These are phyloP conservation scores for Oithona nana DNA, from an alignment of 2,888 invertebrate genomes.

Conservation along the genomic window DNA sequence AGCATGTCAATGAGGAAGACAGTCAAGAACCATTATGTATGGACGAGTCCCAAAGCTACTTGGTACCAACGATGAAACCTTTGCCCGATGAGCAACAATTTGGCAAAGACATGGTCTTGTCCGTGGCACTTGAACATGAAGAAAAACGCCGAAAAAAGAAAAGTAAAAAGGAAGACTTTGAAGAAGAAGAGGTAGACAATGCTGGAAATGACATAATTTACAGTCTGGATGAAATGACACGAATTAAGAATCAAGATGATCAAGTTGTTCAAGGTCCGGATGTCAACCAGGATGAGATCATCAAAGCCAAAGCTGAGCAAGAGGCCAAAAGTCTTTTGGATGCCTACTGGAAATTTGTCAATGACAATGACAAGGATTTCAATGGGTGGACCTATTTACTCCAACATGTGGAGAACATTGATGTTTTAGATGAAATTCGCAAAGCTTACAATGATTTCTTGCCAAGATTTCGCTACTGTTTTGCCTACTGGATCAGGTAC, in stretches of 20 bases:
- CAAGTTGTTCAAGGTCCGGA: slow-evolving; percentile 5
- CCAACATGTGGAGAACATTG: slow-evolving; percentile 19
- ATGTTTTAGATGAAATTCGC: slow-evolving; percentile 23
- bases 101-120: slow-evolving; percentile 5
- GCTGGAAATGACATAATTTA: slow-evolving; percentile 1
- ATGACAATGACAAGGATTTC: slow-evolving; percentile 24
- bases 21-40: background rate
- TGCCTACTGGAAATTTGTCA: slow-evolving; percentile 24
- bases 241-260: slow-evolving; percentile 13
- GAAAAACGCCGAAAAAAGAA: background rate
- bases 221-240: slow-evolving; percentile 17
- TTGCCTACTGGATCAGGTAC: slow-evolving; percentile 25
- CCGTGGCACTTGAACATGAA: slow-evolving; percentile 11
- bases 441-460: slow-evolving; percentile 24
- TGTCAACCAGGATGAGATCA: slow-evolving; percentile 6
- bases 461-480: slow-evolving; percentile 25
- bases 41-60: background rate
- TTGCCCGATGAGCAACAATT: background rate
- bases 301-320: slow-evolving; percentile 12
- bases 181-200: slow-evolving; percentile 7
- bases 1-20: background rate
- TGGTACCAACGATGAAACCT: background rate
- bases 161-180: background rate
- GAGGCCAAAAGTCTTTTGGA: slow-evolving; percentile 21
- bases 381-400: slow-evolving; percentile 25